Base-by-base conservation (phyloP, 2,113 vertebrate species). In the Ctenodactylus gundi region DNA sequence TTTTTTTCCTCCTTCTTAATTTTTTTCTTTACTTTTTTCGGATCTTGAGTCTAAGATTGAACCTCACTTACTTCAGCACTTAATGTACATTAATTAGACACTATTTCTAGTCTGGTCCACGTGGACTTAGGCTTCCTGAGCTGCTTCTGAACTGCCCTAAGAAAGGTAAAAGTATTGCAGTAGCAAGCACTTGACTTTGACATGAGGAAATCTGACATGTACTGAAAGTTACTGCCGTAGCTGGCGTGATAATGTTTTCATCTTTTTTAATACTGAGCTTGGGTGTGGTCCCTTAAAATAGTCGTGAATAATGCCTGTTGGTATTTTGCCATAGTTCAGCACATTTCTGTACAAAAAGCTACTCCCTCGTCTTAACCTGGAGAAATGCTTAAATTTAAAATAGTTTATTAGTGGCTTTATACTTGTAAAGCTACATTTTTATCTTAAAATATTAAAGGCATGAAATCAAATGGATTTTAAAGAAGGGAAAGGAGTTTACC, bases 301-400 rank as follows among this genome's bases (percentile, higher is more conserved):
- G 95, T 98, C 98, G 97, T 98, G 98, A 98, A 98, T 98, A 98
- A 98, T 97, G 97, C 97, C 96, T 98, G 34, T 96, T 98, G 98
- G 98, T 98, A 97, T 98, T 97, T 97, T 98, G 98, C 98, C 98
- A 98, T 97, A 53, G 95, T 97, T 97, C 82, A 98, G 95, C 96
- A 97, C 95, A 97, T 97, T 97, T 97, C 97, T 97, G 68, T 88
- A 93, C 96, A 96, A 98, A 98, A 97, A 97, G 85, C 85, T 97
- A 75, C 97, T 98, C 93, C 92, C 97, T 97, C 94, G 98, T 96
- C 97, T 96, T 97, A 97, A 96, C 62, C 93, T 91, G 84, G 73
- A 90, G 39, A 94, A 88, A 81, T 92, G 36, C 80, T 95, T 89
- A 81, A 62, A 67, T 90, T 85, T 94, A 83, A 85, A 95, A 49